Evolutionary conservation across 2,888 invertebrate species (phyloP).

Genomic region (Lasius platythorax): DNA sequence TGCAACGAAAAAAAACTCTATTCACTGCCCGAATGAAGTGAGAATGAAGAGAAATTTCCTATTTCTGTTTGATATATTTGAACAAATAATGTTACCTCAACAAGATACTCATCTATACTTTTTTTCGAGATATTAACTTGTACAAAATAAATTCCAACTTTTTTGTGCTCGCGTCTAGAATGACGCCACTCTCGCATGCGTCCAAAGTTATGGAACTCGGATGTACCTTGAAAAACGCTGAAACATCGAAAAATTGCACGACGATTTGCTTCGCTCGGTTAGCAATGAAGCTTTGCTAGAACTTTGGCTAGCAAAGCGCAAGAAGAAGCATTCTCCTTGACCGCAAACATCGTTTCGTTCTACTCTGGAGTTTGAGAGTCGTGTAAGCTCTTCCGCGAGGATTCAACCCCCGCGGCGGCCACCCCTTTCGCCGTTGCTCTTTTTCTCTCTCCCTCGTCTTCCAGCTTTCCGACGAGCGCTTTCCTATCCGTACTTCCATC

Average conservation of each 20-base stretch:
- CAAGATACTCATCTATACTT: not conserved
- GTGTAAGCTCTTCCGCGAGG: conserved; percentile 83
- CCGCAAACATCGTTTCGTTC: conserved; percentile 82
- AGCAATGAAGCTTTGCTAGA: not conserved
- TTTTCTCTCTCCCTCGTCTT: conserved; percentile 15
- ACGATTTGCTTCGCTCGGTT: not conserved
- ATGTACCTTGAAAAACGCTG: not conserved
- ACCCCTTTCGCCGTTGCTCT: conserved; percentile 70
- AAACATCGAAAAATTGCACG: not conserved
- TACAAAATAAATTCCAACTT: not conserved
- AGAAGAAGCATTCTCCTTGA: conserved; percentile 57
- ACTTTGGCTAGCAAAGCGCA: conserved; percentile 40
- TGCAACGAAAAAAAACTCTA: not conserved
- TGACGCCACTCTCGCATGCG: not conserved
- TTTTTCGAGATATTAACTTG: not conserved
- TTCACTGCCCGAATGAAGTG: not conserved
- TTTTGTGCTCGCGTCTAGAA: not conserved
- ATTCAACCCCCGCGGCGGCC: conserved; percentile 75
- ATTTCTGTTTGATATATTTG: not conserved
- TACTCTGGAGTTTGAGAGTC: conserved; percentile 80
- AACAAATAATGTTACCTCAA: not conserved
- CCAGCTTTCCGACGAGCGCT: conserved; percentile 65
- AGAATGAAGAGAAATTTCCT: not conserved
- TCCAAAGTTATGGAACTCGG: not conserved
- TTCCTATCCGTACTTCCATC: conserved; percentile 84